Base-by-base conservation (phyloP, 1,140 invertebrate species). In the Rhysida immarginata region DNA sequence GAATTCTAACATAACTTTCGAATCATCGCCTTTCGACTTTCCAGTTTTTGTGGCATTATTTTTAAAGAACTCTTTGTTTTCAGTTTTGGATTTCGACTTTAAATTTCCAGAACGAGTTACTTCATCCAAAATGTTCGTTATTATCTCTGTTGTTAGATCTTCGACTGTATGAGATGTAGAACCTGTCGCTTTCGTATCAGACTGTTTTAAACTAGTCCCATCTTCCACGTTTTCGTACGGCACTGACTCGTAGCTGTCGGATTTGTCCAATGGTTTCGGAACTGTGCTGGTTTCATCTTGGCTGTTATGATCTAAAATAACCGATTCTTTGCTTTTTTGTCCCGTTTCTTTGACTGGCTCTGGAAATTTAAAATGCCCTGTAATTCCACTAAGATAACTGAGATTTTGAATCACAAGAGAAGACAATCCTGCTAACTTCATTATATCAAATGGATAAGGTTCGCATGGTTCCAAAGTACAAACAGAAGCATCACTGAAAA, bases 301-400 rank as follows among this genome's bases (percentile, higher is more conserved):
- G 16, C 29, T 35, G n/a, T n/a, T n/a, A n/a, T n/a, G n/a, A n/a
- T n/a, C n/a, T n/a, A n/a, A n/a, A n/a, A n/a, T n/a, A n/a, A n/a
- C n/a, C n/a, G n/a, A n/a, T n/a, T n/a, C n/a, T 35, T 35, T 35
- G 16, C 29, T 5, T 16, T 16, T 8, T 13, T 46, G 44, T 18
- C 5, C 8, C 5, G 5, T 20, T 46, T 46, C 44, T 46, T 46
- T 46, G 16, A 13, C 18, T 5, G 8, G 5, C 20, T 46, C 44
- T 5, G 41, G 21, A 23, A 55, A 48, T 48, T 25, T 24, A 23
- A 76, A 73, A 63, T 77, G 75, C 50, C 75, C 69, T 11, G 73
- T 74, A 11, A 80, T 68, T 0, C 75, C 76, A 52, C 72, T 74
- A 2, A 81, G 64, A 48, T 75, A 67, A 20, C 73, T 70, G 14